These are phyloP conservation scores for Clepsis dumicolana DNA, from an alignment of 2,888 invertebrate species.

Conservation along the genomic window DNA sequence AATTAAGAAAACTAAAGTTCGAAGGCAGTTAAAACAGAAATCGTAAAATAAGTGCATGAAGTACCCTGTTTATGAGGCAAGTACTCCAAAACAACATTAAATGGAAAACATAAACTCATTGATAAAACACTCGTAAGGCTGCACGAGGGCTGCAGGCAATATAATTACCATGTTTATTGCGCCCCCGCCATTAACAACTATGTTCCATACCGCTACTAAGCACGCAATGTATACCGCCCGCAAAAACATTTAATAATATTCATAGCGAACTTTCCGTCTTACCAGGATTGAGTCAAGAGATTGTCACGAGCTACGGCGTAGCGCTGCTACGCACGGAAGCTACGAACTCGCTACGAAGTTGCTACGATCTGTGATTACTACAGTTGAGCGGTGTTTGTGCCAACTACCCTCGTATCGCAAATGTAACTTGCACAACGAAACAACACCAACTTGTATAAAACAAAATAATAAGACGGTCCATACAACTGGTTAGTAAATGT, in stretches of 20 bases:
- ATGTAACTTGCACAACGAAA: background rate
- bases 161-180: constrained; percentile 26
- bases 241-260: background rate
- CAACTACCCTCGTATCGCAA: constrained; percentile 11
- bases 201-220: constrained; percentile 2
- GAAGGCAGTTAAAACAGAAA: background rate
- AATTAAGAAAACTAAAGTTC: background rate
- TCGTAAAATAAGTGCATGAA: background rate
- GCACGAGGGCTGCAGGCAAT: constrained; percentile 16
- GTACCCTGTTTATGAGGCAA: background rate
- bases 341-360: constrained; percentile 10
- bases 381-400: constrained; percentile 9
- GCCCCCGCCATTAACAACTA: constrained; percentile 20
- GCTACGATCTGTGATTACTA: constrained; percentile 5
- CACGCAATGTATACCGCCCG: constrained; percentile 13
- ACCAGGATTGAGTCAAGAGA: background rate
- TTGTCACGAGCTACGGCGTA: constrained; percentile 1
- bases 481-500: background rate
- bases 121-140: constrained; percentile 2
- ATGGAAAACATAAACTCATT: constrained; percentile 6
- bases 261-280: background rate
- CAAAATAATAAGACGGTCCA: background rate
- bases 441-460: constrained; percentile 11
- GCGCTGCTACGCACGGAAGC: constrained; percentile 5
- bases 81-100: background rate